Base-by-base conservation (phyloP, 1,140 invertebrate species). In the Macrocentrus cingulum region DNA sequence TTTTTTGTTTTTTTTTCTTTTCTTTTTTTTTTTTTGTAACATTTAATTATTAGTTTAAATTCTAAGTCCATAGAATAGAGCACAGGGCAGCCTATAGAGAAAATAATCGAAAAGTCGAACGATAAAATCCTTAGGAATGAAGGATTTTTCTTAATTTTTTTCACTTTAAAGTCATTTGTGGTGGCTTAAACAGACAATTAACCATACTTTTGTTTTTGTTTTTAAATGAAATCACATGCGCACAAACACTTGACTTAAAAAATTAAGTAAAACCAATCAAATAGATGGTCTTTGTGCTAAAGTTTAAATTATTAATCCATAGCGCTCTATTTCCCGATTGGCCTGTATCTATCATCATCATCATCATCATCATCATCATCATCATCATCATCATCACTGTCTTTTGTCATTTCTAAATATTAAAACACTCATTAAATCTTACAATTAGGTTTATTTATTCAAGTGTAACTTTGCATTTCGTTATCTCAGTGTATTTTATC, bases 31-130 rank as follows among this genome's bases (percentile, higher is more conserved):
- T 44, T 23, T 18, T 46, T 56, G 56, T 56, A 56, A 60, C 52
- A 60, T 53, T 60, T 60, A 60, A 29, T 22, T 37, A 44, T 13
- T 48, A 56, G 20, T 34, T 49, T 49, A 49, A 53, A 48, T 3
- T 25, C 8, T 49, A 56, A 44, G 29, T 46, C 42, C 53, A 45
- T 44, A 56, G 53, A 22, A 49, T 49, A 56, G 18, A 46, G 42
- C 25, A 29, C 46, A 54, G 52, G 41, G 52, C 52, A n/a, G 37
- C 37, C 41, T 41, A n/a, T 23, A 23, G 15, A 32, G 7, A n/a
- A 32, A 13, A 34, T 6, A 16, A 16, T 16, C 6, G 34, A 49
- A 49, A 32, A 49, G 36, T 16, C 1, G 13, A 18, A 34, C 19
- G 16, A 22, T 46, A 32, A 29, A 36, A 34, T 46, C 19, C 25